Evolutionary conservation across 2,113 vertebrate genomes (phyloP).

Genomic region (Tachysurus vachellii): DNA sequence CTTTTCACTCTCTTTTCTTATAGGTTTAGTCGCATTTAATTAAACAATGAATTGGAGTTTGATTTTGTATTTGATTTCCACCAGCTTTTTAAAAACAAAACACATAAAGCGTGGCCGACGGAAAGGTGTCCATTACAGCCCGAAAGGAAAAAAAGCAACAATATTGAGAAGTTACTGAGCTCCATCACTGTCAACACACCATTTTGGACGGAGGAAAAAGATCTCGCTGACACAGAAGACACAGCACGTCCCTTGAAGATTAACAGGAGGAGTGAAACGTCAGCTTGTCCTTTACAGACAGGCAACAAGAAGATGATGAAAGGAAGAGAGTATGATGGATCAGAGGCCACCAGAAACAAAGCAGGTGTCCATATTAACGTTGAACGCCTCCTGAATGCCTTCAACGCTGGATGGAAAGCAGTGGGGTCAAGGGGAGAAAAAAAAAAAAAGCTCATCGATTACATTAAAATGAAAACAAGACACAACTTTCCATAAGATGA

Average conservation of each 20-base stretch:
- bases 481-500: conserved; percentile 39
- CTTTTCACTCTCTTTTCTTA: conserved; percentile 55
- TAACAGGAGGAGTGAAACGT: conserved; percentile 39
- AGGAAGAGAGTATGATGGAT: conserved; percentile 45
- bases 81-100: conserved; percentile 20
- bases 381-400: conserved; percentile 56
- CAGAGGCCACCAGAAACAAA: conserved; percentile 64
- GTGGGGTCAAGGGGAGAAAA: conserved; percentile 51
- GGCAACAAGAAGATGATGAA: conserved; percentile 46
- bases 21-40: conserved; percentile 53
- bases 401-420: conserved; percentile 36
- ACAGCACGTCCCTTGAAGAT: conserved; percentile 40
- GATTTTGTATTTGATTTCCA: conserved; percentile 38
- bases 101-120: not conserved
- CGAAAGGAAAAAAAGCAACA: not conserved
- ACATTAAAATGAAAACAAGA: conserved; percentile 43
- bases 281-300: conserved; percentile 40
- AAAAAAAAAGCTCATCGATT: conserved; percentile 34
- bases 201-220: conserved; percentile 8
- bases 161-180: not conserved
- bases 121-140: conserved; percentile 13
- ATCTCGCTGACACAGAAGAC: conserved; percentile 35
- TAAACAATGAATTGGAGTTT: conserved; percentile 57
- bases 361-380: conserved; percentile 71
- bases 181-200: not conserved